These are phyloP conservation scores for Drosophila melanocephala DNA, from an alignment of 2,888 invertebrate genomes.

Conservation along the genomic window DNA sequence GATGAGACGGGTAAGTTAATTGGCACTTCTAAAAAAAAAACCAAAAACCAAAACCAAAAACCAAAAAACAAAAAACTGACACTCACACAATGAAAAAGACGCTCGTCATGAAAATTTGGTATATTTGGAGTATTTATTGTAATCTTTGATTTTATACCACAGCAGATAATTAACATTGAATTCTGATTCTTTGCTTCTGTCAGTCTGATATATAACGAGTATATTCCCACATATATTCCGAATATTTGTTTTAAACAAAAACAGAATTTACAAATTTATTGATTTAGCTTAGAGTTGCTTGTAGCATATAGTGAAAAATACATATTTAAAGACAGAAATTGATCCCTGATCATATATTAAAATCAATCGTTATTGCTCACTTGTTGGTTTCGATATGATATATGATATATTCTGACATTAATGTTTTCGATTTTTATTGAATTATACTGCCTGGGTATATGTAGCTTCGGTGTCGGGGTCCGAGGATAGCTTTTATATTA, in stretches of 20 bases:
- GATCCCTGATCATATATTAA: too few relatives aligned
- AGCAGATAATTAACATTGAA: not conserved
- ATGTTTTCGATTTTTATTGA: not conserved
- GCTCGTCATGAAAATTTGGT: not conserved
- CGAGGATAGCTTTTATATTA: constrained; percentile 21
- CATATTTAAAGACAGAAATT: too few relatives aligned
- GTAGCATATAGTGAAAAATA: too few relatives aligned
- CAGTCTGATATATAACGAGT: not conserved
- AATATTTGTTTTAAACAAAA: too few relatives aligned
- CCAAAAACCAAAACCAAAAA: not conserved
- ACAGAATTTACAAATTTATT: too few relatives aligned
- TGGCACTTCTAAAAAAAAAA: not conserved
- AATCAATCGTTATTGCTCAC: too few relatives aligned
- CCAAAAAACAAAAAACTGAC: not conserved
- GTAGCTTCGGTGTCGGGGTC: constrained; percentile 16
- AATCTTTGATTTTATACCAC: not conserved
- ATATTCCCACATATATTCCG: not conserved
- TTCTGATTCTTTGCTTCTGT: not conserved
- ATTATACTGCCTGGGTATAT: not conserved
- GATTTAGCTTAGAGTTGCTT: too few relatives aligned
- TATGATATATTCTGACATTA: not conserved
- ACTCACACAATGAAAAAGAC: not conserved
- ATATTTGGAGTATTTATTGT: not conserved
- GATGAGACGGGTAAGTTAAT: constrained; percentile 94
- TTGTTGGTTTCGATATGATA: too few relatives aligned